Conservation (phyloP, 2,888 invertebrate genomes). For the Sialis fuliginosa region DNA sequence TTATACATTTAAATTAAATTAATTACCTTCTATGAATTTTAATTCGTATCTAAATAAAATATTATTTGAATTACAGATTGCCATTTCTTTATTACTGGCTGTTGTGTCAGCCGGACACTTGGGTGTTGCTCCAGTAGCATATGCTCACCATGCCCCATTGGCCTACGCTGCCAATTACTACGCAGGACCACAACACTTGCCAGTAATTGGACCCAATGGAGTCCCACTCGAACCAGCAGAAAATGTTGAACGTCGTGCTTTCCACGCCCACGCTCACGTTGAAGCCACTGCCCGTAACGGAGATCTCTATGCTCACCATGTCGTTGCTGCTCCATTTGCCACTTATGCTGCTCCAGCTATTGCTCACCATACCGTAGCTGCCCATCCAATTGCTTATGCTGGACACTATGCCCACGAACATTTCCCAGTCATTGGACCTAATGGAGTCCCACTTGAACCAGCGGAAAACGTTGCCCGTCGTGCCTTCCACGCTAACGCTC, state of each 20-base stretch:
- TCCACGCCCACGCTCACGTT: not conserved
- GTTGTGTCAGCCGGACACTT: not conserved
- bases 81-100: not conserved
- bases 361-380: not conserved
- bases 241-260: constrained; percentile 1
- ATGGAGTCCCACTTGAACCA: constrained; percentile 5
- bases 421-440: constrained; percentile 2
- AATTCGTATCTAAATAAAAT: not conserved
- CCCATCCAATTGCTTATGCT: constrained; percentile 17
- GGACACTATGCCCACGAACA: not conserved
- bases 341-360: not conserved
- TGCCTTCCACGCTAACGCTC: constrained; percentile 2
- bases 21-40: too few species aligned
- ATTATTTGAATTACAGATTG: constrained; percentile 3
- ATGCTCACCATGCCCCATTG: not conserved
- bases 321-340: not conserved
- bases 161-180: not conserved
- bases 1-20: too few species aligned
- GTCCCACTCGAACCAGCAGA: constrained; percentile 2
- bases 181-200: not conserved
- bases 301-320: not conserved
- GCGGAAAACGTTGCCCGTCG: constrained; percentile 6
- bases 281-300: constrained; percentile 2
- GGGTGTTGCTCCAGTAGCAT: constrained; percentile 6
- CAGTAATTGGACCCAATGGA: constrained; percentile 2